Base-by-base conservation (phyloP, 2,797 vertebrate genomes). In the Lacerta agilis region DNA sequence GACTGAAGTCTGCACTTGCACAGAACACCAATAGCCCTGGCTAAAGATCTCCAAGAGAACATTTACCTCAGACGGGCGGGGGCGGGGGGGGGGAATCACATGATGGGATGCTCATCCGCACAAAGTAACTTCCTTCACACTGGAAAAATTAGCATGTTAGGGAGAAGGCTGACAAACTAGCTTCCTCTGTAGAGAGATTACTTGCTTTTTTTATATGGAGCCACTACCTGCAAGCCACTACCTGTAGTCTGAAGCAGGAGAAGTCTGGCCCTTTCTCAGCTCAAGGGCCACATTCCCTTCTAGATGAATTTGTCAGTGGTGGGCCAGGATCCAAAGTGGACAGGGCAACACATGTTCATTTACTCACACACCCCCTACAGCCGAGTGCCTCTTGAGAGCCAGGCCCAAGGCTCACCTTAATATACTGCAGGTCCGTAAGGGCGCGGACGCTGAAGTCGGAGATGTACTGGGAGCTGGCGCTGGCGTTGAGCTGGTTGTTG, bases 371-470 rank as follows among this genome's bases (percentile, higher is more conserved):
- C 3, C 23, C 66, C 27, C 3, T n/a, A 10, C 33, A 3, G 1
- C 4, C 17, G 29, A 5, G 25, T 8, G 4, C 8, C 3, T 9
- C 33, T 2, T 25, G n/a, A 45, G 27, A 33, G 38, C 36, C 11
- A 6, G 23, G 20, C 7, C 27, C 27, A 7, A 1, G 1, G 8
- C 95, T 96, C 94, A 99, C 98, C 98, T 99, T 99, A 87, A 98
- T 97, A 25, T 97, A 98, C 97, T 99, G 98, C 55, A 99, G 96
- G 96, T 99, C 98, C 0, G 87, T 96, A 86, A 99, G 97, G 0
- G 98, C 98, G 0, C 98, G 97, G 5, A 99, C 98, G 15, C 98
- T 98, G 97, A 99, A 99, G 95, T 99, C 98, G 0, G 98, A 98
- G 7, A 96, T 90, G 91, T 99, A 99, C 95, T 98, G 98, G 43